phyloP scores from a whole-genome alignment of 2,797 vertebrate genomes.

The Arctocebus calabarensis region DNA sequence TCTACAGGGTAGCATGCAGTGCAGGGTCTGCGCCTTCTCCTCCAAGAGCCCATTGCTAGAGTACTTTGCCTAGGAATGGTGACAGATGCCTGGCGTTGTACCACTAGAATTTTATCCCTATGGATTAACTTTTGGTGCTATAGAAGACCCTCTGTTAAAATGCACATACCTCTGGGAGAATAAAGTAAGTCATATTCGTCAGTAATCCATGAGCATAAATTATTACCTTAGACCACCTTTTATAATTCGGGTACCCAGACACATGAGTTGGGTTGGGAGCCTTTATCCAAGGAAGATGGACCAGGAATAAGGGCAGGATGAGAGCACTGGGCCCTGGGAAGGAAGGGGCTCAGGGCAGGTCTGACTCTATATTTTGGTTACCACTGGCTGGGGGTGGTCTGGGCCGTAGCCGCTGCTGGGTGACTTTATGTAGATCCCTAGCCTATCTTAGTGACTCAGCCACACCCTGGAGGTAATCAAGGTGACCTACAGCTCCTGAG shows the following conservation, averaged over 20 bases:
- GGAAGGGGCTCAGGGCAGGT: background rate
- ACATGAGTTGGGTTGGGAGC: background rate
- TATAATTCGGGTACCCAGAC: background rate
- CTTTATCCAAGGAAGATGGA: background rate
- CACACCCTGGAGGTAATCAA: constrained; percentile 56
- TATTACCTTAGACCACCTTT: background rate
- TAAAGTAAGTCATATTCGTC: background rate
- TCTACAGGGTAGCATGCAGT: background rate
- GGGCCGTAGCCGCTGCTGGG: background rate
- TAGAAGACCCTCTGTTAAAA: background rate
- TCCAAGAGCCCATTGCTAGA: background rate
- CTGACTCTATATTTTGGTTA: constrained; percentile 21
- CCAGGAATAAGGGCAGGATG: background rate
- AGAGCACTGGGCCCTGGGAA: background rate
- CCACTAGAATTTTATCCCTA: background rate
- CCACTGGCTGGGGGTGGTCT: background rate
- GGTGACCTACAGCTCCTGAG: constrained; percentile 74
- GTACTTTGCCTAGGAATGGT: background rate
- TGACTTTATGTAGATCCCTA: constrained; percentile 53
- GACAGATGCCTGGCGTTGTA: background rate
- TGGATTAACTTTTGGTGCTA: background rate
- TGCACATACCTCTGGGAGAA: background rate
- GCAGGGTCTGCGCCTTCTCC: background rate
- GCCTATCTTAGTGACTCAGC: constrained; percentile 39
- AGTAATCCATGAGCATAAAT: background rate